Evolutionary conservation across 2,113 vertebrate genomes (phyloP).

Genomic region (Miniopterus natalensis): DNA sequence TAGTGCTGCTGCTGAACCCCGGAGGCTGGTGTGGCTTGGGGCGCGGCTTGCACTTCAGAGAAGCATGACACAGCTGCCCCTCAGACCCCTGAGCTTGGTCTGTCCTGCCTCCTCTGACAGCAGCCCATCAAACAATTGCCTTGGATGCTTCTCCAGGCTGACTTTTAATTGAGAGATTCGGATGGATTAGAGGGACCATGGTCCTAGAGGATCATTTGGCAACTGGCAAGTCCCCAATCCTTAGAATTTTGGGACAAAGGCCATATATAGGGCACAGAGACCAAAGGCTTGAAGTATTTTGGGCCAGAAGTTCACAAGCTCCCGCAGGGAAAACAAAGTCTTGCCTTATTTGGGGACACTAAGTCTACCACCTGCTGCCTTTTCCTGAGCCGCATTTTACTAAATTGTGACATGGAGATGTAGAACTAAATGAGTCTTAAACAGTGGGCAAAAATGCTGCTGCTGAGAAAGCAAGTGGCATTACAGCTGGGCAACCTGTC

Average conservation of each 20-base stretch:
- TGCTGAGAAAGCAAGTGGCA: neutral
- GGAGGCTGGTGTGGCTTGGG: neutral
- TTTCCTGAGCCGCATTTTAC: neutral
- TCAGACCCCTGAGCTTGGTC: neutral
- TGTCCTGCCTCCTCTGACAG: neutral
- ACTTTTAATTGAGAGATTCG: conserved; percentile 4
- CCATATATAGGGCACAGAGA: neutral
- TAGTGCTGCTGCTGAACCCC: neutral
- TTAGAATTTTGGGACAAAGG: conserved; percentile 46
- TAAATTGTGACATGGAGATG: neutral
- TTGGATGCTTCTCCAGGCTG: neutral
- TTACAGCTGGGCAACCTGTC: neutral
- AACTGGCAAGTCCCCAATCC: neutral
- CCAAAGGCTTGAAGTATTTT: neutral
- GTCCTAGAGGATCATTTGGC: neutral
- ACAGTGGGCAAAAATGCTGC: neutral
- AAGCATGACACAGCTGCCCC: neutral
- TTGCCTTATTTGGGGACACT: neutral
- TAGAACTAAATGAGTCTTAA: neutral
- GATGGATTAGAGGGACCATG: conserved; percentile 15
- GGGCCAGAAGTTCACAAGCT: neutral
- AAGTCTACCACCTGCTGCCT: neutral
- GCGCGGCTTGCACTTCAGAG: conserved; percentile 80
- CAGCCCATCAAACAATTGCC: neutral
- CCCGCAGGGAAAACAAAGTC: neutral